Base-by-base conservation (phyloP, 2,888 invertebrate species). In the Heliconius ismenius region DNA sequence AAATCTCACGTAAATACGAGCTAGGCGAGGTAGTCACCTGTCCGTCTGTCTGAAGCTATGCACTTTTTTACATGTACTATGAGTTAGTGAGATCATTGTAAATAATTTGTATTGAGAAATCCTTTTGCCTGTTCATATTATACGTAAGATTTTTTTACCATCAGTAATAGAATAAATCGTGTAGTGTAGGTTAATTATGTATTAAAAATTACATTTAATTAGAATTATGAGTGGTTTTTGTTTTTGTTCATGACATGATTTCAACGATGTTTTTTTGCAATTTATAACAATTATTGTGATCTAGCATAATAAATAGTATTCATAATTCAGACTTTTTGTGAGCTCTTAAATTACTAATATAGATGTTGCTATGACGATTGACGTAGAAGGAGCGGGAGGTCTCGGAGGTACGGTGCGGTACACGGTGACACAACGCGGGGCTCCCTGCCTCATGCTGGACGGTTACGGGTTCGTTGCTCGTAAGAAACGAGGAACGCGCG, bases 1-100 rank as follows among this genome's bases (percentile, higher is more conserved):
- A 94, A 85, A 94, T 94, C 60, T 81, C 88, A 36, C 87, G 89
- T 2, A 94, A 94, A 83, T 94, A 94, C 82, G 92, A 93, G 78
- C 85, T 88, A 77, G 93, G 93, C 21, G 92, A 93, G 83, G 93
- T 94, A 62, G 94, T 94, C 70, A 92, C 92, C 18, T 94, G 94
- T 79, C 93, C 94, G 28, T 85, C 90, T 6, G 91, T 94, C 64
- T 93, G 86, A 82, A 75, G 70, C 58, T 67, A 7, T n/a, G 39
- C 21, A 54, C 65, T 58, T 68, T n/a, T 75, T 54, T 64, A 24
- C 65, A 78, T 80, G 78, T 79, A 78, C 78, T 67, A 24, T 24
- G 49, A 76, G 43, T 15, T 72, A 43, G 67, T 58, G 24, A 32
- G 21, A 32, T 36, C n/a, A 70, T 0, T 70, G 58, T 70, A 70